Conservation (phyloP, 2,888 invertebrate genomes). For the Zaprionus bogoriensis region DNA sequence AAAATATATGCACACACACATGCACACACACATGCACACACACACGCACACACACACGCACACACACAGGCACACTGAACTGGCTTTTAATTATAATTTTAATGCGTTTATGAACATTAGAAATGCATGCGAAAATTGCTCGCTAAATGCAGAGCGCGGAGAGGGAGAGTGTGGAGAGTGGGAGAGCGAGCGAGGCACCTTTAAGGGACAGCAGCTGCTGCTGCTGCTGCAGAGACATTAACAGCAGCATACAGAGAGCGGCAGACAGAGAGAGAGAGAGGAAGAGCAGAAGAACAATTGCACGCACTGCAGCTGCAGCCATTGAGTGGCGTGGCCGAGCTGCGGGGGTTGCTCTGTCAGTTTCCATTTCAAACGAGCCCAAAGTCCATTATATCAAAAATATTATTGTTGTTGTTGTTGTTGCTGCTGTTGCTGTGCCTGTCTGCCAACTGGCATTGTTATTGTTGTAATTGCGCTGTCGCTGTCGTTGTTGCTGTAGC, state of each 20-base stretch:
- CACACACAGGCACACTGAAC: constrained; percentile 10
- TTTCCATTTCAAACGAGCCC: constrained; percentile 13
- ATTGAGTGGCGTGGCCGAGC: constrained; percentile 24
- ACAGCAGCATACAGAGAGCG: too few relatives aligned
- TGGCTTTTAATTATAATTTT: constrained; percentile 78
- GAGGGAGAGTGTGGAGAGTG: background rate
- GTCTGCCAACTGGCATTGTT: constrained; percentile 35
- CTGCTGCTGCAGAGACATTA: constrained; percentile 1
- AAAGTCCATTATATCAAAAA: constrained; percentile 57
- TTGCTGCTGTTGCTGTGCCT: constrained; percentile 42
- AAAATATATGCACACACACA: background rate
- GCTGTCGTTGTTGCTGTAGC: constrained; percentile 34
- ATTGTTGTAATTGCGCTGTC: constrained; percentile 16
- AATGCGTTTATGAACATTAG: constrained; percentile 79
- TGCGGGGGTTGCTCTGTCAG: constrained; percentile 30
- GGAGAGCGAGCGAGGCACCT: background rate
- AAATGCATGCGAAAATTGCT: constrained; percentile 70
- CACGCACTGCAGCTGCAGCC: constrained; percentile 27
- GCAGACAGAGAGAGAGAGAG: too few relatives aligned
- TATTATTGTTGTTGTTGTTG: constrained; percentile 27
- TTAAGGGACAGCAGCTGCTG: constrained; percentile 1
- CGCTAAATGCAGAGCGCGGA: constrained; percentile 44
- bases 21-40: background rate
- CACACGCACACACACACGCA: background rate
- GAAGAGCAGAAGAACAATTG: background rate